phyloP scores from a whole-genome alignment of 2,113 vertebrate species.

The Numenius arquata region DNA sequence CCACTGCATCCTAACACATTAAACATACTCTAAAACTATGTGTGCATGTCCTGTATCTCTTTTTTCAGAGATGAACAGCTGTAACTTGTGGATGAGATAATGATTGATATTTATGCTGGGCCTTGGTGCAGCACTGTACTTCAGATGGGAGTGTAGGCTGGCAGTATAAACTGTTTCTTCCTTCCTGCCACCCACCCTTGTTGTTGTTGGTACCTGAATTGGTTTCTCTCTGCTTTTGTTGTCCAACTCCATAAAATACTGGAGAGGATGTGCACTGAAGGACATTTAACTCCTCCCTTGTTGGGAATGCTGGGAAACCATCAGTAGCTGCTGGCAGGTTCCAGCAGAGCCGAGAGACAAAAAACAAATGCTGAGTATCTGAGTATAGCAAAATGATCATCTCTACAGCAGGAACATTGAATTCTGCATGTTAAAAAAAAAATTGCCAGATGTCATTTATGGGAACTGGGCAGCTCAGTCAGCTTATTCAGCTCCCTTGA shows the following conservation, averaged over 20 bases:
- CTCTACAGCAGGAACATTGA: neutral
- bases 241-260: neutral
- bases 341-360: neutral
- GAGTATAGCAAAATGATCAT: neutral
- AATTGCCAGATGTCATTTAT: neutral
- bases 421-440: neutral
- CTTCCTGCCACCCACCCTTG: conserved; percentile 1
- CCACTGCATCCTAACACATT: neutral
- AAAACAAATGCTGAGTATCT: neutral
- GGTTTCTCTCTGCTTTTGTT: neutral
- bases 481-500: no score
- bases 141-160: neutral
- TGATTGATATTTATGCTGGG: neutral
- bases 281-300: neutral
- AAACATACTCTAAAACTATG: neutral
- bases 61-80: neutral
- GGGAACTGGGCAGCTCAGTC: neutral
- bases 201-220: conserved; percentile 13
- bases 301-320: neutral
- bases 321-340: neutral
- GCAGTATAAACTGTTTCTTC: neutral
- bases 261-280: neutral
- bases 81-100: neutral
- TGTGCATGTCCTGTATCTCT: neutral
- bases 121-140: neutral